Conservation (phyloP, 1,140 invertebrate species). For the Ditylenchus dipsaci region DNA sequence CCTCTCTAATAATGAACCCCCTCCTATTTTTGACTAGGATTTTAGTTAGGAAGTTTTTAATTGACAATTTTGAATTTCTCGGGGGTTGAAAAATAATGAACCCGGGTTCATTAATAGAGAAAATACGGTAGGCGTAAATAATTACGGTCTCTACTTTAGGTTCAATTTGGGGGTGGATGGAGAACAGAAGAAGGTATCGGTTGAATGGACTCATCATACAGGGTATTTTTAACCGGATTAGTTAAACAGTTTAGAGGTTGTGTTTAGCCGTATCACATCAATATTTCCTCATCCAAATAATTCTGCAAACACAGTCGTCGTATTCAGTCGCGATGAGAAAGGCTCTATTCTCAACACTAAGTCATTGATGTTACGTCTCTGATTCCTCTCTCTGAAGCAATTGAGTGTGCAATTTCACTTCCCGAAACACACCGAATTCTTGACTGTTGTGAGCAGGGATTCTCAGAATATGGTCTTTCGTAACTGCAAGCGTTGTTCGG, state of each 20-base stretch:
- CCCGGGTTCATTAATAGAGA: no score
- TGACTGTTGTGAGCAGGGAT: slow-evolving; percentile 48
- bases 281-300: slow-evolving; percentile 15
- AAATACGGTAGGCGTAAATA: no score
- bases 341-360: slow-evolving; percentile 40
- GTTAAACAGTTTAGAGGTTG: no score
- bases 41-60: no score
- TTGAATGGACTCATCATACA: slow-evolving; percentile 24
- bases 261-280: slow-evolving; percentile 26
- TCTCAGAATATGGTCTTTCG: slow-evolving; percentile 43
- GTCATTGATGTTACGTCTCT: slow-evolving; percentile 27
- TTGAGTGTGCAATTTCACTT: slow-evolving; percentile 37
- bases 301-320: slow-evolving; percentile 1
- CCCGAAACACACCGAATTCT: slow-evolving; percentile 18
- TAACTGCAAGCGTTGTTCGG: slow-evolving; percentile 9
- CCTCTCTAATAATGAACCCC: no score
- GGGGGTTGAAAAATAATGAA: no score
- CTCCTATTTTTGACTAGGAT: no score
- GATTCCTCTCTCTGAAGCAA: slow-evolving; percentile 46
- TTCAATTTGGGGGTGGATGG: slow-evolving; percentile 19
- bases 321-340: slow-evolving; percentile 44
- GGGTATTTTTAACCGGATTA: slow-evolving; percentile 14
- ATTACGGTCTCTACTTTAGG: no score
- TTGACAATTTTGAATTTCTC: no score
- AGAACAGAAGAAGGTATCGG: neutral